These are phyloP conservation scores for Salpingus planirostris DNA, from an alignment of 2,888 invertebrate species.

Conservation along the genomic window DNA sequence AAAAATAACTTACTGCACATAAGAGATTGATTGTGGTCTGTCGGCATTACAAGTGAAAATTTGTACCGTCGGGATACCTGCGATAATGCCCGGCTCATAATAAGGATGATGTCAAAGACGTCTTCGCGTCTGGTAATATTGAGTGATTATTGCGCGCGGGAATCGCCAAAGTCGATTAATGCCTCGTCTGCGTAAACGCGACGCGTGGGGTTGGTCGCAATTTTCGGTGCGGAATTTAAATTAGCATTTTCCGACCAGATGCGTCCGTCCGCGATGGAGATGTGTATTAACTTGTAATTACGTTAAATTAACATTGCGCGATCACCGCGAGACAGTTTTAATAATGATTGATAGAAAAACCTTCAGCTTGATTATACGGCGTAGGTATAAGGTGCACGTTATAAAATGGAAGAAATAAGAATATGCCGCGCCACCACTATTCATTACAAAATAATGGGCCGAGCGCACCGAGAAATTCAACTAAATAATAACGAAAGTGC, in stretches of 20 bases:
- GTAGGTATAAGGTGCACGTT: too few species aligned
- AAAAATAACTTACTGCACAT: conserved; percentile 25
- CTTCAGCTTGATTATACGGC: conserved; percentile 2
- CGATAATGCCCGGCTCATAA: conserved; percentile 6
- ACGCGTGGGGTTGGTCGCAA: conserved; percentile 15
- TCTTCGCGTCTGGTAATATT: conserved; percentile 16
- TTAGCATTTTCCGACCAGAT: conserved; percentile 37
- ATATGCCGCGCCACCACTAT: too few species aligned
- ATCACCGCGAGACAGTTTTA: conserved; percentile 36
- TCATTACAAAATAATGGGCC: too few species aligned
- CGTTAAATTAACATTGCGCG: conserved; percentile 38
- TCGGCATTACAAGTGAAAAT: conserved; percentile 37
- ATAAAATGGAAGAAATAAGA: too few species aligned
- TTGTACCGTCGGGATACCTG: conserved; percentile 24
- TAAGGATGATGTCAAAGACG: conserved; percentile 15
- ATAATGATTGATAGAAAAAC: conserved; percentile 40
- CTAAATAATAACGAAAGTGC: too few species aligned
- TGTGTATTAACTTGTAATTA: conserved; percentile 40
- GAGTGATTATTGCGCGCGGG: conserved; percentile 18
- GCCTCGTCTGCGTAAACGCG: conserved; percentile 22
- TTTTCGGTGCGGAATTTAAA: conserved; percentile 28
- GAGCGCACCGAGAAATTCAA: too few species aligned
- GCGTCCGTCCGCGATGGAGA: conserved; percentile 31
- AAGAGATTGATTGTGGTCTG: conserved; percentile 34
- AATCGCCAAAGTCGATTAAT: conserved; percentile 27